Conservation (phyloP, 2,797 vertebrate species). For the Cyprinodon diabolis region DNA sequence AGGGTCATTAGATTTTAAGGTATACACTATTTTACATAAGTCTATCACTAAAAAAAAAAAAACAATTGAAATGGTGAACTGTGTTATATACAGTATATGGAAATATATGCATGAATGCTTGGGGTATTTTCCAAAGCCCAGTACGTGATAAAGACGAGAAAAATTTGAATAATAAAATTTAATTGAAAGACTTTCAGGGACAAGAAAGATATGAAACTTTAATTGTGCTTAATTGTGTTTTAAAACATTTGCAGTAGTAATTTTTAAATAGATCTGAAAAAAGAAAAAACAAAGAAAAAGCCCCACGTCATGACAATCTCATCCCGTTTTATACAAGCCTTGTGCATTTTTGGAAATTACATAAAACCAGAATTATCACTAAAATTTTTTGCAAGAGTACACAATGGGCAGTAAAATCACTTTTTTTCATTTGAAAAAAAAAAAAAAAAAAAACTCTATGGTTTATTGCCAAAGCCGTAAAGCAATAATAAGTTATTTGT, state of each 20-base stretch:
- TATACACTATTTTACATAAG: too few species aligned
- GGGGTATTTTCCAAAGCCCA: too few species aligned
- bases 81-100: too few species aligned
- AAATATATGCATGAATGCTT: too few species aligned
- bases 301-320: neutral
- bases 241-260: neutral
- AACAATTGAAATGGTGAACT: too few species aligned
- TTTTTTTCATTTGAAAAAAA: neutral
- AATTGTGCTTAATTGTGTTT: too few species aligned
- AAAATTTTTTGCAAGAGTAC: neutral
- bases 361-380: neutral
- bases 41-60: too few species aligned
- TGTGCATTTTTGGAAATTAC: neutral
- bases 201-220: too few species aligned
- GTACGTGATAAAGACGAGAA: too few species aligned
- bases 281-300: neutral
- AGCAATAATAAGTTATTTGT: neutral
- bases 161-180: too few species aligned
- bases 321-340: neutral
- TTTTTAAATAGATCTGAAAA: neutral
- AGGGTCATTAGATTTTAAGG: too few species aligned
- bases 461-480: neutral
- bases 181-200: too few species aligned
- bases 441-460: neutral
- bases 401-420: neutral